A percentile compares a stretch with the other conserved stretches of the same genome.
Conservation (phyloP, 2,888 invertebrate genomes). For the Athalia circularis region DNA sequence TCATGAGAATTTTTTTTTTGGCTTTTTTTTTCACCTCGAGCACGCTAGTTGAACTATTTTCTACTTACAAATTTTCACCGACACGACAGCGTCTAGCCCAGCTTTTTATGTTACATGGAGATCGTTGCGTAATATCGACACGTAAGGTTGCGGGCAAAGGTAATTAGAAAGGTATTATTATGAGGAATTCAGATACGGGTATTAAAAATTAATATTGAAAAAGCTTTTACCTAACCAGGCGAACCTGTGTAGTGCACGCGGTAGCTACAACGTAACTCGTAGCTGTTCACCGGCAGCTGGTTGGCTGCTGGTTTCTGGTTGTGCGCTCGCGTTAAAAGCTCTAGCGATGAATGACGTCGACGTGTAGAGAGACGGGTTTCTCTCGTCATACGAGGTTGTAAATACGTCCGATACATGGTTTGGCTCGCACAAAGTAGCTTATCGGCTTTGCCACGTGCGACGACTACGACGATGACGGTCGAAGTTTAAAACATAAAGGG, state of each 20-base stretch:
- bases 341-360: not conserved
- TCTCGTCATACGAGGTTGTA: slow-evolving; percentile 28
- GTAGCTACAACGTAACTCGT: not conserved
- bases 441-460: slow-evolving; percentile 28
- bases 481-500: slow-evolving; percentile 32
- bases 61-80: too few relatives aligned
- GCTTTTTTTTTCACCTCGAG: too few relatives aligned
- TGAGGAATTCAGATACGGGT: too few relatives aligned
- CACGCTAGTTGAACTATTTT: too few relatives aligned
- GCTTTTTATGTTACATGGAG: too few relatives aligned
- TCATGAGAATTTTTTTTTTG: too few relatives aligned
- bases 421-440: slow-evolving; percentile 42
- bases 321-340: slow-evolving; percentile 22
- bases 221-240: not conserved
- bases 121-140: too few relatives aligned
- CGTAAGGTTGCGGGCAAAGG: too few relatives aligned
- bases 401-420: slow-evolving; percentile 41
- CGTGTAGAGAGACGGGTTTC: not conserved
- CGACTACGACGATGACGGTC: slow-evolving; percentile 27
- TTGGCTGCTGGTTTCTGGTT: not conserved
- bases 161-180: too few relatives aligned
- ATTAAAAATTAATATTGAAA: not conserved
- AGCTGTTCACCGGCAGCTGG: not conserved
- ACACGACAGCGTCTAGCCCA: too few relatives aligned
- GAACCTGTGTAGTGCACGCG: too few relatives aligned